Base-by-base conservation (phyloP, 2,888 invertebrate species). In the Apeira syringaria region DNA sequence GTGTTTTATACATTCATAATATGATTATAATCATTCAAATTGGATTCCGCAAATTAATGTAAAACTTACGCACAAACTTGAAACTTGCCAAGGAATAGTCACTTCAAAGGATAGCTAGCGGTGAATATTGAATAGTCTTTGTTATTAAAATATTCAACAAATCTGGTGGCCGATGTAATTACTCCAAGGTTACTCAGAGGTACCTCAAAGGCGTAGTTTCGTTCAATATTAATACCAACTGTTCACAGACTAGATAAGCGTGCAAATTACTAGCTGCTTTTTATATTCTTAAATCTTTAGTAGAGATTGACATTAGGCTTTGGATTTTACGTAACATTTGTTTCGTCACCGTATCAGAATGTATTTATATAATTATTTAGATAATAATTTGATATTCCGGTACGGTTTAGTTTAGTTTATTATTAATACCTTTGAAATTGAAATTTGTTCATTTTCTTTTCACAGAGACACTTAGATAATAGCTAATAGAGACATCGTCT, bases 41-140 rank as follows among this genome's bases (percentile, higher is more conserved):
- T 59, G 55, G 68, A 60, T 66, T 64, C 57, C 50, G 67, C 68
- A 75, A 82, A 83, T 81, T 79, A 75, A 78, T 70, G 74, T 79
- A 79, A 28, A 43, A 32, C 28, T 29, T 31, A 32, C 27, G 20
- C 12, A 20, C 9, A 17, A 33, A 77, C 79, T 75, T 61, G 62
- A 61, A 73, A 71, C 68, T 80, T 76, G 72, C 76, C 66, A 64
- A 67, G 68, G 59, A 61, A 58, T 66, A 66, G 56, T 56, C 61
- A 60, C 69, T 77, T 69, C 70, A 74, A 74, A 77, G 74, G 64
- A 61, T 60, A 61, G 53, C 62, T 56, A 73, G 64, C 62, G 68
- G 61, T 82, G 80, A 81, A 81, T 83, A 82, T 81, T 83, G 77
- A 82, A 80, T 78, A 77, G 76, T 60, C 65, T 60, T 72, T 62